A percentile compares a stretch with the other conserved stretches of the same genome.
Evolutionary conservation across 2,888 invertebrate genomes (phyloP).

Genomic region (Chymomyza amoena): DNA sequence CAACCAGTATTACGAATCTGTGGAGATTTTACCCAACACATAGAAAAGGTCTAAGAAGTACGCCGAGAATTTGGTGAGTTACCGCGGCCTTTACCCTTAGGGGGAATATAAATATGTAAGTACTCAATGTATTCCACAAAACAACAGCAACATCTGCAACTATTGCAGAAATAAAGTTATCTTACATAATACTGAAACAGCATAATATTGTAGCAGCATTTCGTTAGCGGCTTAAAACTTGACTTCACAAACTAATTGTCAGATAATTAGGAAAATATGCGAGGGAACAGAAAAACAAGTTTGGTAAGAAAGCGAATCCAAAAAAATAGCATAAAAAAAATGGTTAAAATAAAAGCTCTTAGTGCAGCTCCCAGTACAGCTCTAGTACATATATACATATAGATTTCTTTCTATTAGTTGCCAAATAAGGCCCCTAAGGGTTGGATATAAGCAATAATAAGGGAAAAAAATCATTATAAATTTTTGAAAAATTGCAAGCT

Average conservation of each 20-base stretch:
- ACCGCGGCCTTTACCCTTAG: conserved; percentile 29
- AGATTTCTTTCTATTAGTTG: background rate
- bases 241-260: conserved; percentile 72
- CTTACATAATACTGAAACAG: background rate
- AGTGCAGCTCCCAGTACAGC: conserved; percentile 23
- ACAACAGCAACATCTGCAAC: background rate
- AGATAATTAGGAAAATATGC: conserved; percentile 71
- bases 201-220: background rate
- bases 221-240: conserved; percentile 49
- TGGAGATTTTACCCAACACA: conserved; percentile 78
- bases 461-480: conserved; percentile 61
- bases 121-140: no score
- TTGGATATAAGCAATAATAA: conserved; percentile 21
- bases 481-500: conserved; percentile 59
- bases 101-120: no score
- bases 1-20: conserved; percentile 75
- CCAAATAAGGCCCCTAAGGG: conserved; percentile 33
- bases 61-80: conserved; percentile 78
- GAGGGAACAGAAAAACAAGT: conserved; percentile 32
- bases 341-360: conserved; percentile 10
- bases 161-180: background rate
- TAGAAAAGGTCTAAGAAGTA: conserved; percentile 79
- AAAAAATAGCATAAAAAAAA: background rate
- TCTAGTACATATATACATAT: no score
- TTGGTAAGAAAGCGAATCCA: conserved; percentile 5